Percentiles rank a stretch among this genome's conserved stretches.
These are phyloP conservation scores for Pavo muticus DNA, from an alignment of 2,113 vertebrate genomes.

Conservation along the genomic window DNA sequence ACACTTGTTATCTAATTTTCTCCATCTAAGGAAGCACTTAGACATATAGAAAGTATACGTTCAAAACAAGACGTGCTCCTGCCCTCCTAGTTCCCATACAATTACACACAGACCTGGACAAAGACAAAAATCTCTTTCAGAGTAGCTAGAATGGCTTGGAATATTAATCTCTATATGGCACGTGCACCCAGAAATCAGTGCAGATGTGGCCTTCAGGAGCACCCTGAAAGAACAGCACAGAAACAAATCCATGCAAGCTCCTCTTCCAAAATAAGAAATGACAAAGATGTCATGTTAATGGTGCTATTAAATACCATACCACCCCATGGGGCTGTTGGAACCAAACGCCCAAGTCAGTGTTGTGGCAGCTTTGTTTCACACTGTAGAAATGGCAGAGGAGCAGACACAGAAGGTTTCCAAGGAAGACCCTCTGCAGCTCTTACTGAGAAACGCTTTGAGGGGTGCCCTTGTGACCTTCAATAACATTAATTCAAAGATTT, in stretches of 20 bases:
- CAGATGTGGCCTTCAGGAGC: background rate
- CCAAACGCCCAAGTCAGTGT: slow-evolving; percentile 61
- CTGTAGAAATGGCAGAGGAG: slow-evolving; percentile 9
- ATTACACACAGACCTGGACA: background rate
- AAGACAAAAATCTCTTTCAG: background rate
- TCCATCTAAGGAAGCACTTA: background rate
- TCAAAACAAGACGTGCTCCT: background rate
- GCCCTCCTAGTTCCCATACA: background rate
- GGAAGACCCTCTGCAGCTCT: slow-evolving; percentile 31
- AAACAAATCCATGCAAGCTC: background rate
- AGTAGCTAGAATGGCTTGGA: background rate
- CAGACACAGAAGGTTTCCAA: slow-evolving; percentile 26
- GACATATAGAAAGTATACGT: no score
- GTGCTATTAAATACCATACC: slow-evolving; percentile 14
- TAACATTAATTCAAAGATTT: slow-evolving; percentile 36
- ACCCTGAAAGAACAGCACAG: background rate
- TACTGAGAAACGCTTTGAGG: slow-evolving; percentile 34
- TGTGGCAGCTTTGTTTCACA: slow-evolving; percentile 69
- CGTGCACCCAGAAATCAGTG: background rate
- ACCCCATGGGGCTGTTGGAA: slow-evolving; percentile 5
- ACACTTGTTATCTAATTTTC: background rate
- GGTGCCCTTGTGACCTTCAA: slow-evolving; percentile 12
- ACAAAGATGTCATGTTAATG: slow-evolving; percentile 19
- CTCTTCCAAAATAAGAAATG: background rate
- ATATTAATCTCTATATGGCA: background rate